Evolutionary conservation across 1,140 invertebrate species (phyloP), one percentile per base, ranked within the genome.

Genomic region (Sminthurinus signatus): DNA sequence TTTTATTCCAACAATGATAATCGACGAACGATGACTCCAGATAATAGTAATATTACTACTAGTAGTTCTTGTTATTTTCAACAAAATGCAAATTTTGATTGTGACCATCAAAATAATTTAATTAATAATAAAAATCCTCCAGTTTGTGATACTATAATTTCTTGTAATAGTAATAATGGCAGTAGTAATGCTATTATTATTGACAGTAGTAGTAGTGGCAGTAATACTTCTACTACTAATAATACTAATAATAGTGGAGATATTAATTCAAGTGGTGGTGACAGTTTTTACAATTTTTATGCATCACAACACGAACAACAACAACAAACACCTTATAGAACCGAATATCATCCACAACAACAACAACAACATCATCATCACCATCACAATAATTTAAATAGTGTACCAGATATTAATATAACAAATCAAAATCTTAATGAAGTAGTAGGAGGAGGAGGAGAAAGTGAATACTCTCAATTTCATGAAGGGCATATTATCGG

Each of bases 51-150:
- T n/a, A n/a, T n/a, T n/a, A n/a, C n/a, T n/a, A n/a, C n/a, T n/a
- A n/a, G n/a, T n/a, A n/a, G 32, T 56, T 56, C 54, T 21, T 56
- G 54, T 56, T 56, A 56, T 25, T 56, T 39, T 27, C 29, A 50
- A 19, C 43, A 60, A 28, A 5, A 46, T 5, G 15, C 62, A 56
- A 42, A 48, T 63, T 57, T 57, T 52, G 50, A 52, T 52, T 52
- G 50, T 52, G 50, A 52, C 15, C 44, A 46, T 46, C 44, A 46
- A 46, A 46, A 19, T 46, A 46, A 21, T 46, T 27, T 56, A 31
- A 21, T 36, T 8, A 56, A n/a, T n/a, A n/a, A n/a, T n/a, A n/a
- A 56, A 56, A 56, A 27, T 56, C 10, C 15, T 5, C 10, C 25
- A n/a, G 54, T 28, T 56, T 32, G 54, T 39, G 32, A 56, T 56